These are phyloP conservation scores for Diuraphis noxia DNA, from an alignment of 1,140 invertebrate species.

Conservation along the genomic window DNA sequence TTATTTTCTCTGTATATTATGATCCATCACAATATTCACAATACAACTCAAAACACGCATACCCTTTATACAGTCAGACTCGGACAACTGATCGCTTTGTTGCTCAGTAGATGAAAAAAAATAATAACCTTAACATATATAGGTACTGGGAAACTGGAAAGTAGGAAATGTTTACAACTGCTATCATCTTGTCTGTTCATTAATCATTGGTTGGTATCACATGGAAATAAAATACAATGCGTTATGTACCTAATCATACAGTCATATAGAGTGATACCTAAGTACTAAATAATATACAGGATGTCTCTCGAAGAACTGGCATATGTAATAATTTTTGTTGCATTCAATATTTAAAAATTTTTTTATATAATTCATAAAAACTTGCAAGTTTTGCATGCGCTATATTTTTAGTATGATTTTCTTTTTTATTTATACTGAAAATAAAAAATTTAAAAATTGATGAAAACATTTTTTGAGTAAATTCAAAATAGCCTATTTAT, in stretches of 20 bases:
- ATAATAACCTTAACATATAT: neutral
- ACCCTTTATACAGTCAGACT: neutral
- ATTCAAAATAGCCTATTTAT: too few relatives aligned
- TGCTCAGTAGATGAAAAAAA: neutral
- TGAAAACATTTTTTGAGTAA: too few relatives aligned
- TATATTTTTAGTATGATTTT: too few relatives aligned
- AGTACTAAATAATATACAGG: too few relatives aligned
- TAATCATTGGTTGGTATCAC: neutral
- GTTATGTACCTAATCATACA: neutral
- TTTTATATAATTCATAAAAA: too few relatives aligned
- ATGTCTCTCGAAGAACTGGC: too few relatives aligned
- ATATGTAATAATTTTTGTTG: too few relatives aligned
- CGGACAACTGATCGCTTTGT: neutral
- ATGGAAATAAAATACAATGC: neutral
- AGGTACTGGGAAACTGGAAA: too few relatives aligned
- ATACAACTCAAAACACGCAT: neutral
- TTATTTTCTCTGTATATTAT: neutral
- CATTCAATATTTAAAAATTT: too few relatives aligned
- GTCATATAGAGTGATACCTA: neutral
- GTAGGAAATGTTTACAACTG: slow-evolving; percentile 8
- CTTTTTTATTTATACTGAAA: too few relatives aligned
- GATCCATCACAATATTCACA: neutral
- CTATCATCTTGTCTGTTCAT: neutral
- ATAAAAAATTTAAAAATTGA: too few relatives aligned
- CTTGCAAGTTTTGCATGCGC: too few relatives aligned